Evolutionary conservation across 2,888 invertebrate genomes (phyloP), one percentile per base, ranked within the genome.

Genomic region (Drosophila incognita): DNA sequence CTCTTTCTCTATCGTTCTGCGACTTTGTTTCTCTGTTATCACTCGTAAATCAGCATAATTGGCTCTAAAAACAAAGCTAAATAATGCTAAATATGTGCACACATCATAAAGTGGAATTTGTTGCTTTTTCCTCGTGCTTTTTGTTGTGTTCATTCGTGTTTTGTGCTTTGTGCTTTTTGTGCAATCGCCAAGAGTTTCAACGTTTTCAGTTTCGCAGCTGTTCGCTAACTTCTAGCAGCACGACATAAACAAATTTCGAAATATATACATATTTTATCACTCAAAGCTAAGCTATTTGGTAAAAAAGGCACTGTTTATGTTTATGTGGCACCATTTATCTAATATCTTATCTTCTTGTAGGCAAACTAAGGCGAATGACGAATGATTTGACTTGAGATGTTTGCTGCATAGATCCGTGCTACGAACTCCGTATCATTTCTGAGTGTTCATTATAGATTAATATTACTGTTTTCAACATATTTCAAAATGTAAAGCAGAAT

Each of bases 11-110:
- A 27, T 38, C 6, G 27, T 40, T 52, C 8, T 29, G 36, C 40
- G 21, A 13, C 29, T 31, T 21, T 24, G 35, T 29, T 31, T 58
- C 61, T 66, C 61, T 69, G 48, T 48, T 76, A 61, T 76, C 69
- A 56, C 65, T 74, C 57, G 57, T 70, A 69, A 76, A 68, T 74
- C 74, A 65, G 56, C 76, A 68, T 76, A 74, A 76, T 79, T 79
- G 69, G 35, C 69, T 61, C 72, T 76, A 78, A 79, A 79, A 76
- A 66, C 63, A 66, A 54, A 58, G 35, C 53, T 36, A 46, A 71
- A 71, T 60, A 62, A 53, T 61, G 61, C 75, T 65, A 65, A 78
- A 78, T 68, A 54, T 74, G 56, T 66, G 63, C 74, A 63, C 77
- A 75, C 74, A 65, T 64, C 70, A 58, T 60, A 54, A 54, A 49